Conservation (phyloP, 30 jellyfish, hydroid and myxozoan genomes). For the Pelagia noctiluca region DNA sequence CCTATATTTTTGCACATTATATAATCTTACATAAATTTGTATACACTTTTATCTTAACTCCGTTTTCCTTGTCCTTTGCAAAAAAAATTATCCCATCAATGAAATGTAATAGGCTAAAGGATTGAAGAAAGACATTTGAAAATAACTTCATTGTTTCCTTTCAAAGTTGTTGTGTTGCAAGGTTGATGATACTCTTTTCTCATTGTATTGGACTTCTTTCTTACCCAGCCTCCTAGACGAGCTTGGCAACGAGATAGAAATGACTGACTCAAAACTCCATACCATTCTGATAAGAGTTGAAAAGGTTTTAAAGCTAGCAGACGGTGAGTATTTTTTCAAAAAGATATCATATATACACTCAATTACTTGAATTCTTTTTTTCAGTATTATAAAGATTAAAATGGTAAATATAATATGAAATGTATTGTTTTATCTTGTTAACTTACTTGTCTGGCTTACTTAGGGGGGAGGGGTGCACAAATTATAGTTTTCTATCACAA, state of each 20-base stretch:
- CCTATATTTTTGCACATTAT: no score
- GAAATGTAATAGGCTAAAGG: no score
- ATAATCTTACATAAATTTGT: no score
- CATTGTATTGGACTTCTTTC: no score
- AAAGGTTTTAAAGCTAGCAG: slow-evolving; percentile 92
- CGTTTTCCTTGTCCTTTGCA: not conserved
- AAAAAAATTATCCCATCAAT: no score
- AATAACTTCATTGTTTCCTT: no score
- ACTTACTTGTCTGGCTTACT: not conserved
- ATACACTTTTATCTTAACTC: no score
- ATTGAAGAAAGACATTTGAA: no score
- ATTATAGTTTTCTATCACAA: no score
- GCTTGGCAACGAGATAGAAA: slow-evolving; percentile 92
- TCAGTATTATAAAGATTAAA: not conserved
- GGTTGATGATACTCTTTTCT: no score
- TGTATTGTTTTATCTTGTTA: not conserved
- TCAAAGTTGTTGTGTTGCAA: no score
- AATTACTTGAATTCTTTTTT: not conserved
- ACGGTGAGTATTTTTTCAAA: slow-evolving; percentile 71
- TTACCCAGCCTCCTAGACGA: slow-evolving; percentile 85
- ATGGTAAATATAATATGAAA: not conserved
- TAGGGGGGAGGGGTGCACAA: no score
- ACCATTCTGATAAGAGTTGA: slow-evolving; percentile 96
- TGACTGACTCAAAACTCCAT: slow-evolving; percentile 96
- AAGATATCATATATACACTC: not conserved